Conservation (phyloP, 2,113 vertebrate species). For the Heptranchias perlo region DNA sequence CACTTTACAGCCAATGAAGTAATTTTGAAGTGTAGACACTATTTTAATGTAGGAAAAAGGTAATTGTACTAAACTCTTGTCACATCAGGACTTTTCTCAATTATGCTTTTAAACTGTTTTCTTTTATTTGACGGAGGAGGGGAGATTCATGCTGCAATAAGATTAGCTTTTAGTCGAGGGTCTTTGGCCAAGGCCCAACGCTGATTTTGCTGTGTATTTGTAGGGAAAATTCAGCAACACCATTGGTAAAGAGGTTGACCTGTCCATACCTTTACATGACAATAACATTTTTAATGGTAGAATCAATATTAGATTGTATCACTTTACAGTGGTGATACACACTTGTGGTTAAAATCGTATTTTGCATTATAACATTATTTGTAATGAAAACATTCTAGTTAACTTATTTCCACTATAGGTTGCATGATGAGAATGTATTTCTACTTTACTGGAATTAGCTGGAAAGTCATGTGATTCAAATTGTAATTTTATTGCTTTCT, state of each 20-base stretch:
- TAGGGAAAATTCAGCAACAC: not conserved
- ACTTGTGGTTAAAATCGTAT: not conserved
- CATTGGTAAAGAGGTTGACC: not conserved
- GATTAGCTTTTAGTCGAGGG: not conserved
- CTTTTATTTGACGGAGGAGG: not conserved
- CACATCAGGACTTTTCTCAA: not conserved
- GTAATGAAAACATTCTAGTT: not conserved
- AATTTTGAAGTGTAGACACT: not conserved
- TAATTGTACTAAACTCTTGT: not conserved
- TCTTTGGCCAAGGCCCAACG: not conserved
- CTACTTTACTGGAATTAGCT: not conserved
- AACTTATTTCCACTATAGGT: not conserved
- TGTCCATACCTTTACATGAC: not conserved
- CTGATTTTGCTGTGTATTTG: not conserved
- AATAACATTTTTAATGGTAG: not conserved
- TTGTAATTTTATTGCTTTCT: not conserved
- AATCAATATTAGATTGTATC: not conserved
- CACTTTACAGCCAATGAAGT: not conserved
- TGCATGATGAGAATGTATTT: not conserved
- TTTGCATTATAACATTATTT: not conserved
- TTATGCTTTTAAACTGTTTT: not conserved
- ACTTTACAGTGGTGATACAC: not conserved
- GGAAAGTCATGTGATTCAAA: not conserved
- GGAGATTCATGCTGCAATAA: not conserved
- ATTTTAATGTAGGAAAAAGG: not conserved